Conservation (phyloP, 92 coral and sea anemone species). For the Meandrina meandrites region DNA sequence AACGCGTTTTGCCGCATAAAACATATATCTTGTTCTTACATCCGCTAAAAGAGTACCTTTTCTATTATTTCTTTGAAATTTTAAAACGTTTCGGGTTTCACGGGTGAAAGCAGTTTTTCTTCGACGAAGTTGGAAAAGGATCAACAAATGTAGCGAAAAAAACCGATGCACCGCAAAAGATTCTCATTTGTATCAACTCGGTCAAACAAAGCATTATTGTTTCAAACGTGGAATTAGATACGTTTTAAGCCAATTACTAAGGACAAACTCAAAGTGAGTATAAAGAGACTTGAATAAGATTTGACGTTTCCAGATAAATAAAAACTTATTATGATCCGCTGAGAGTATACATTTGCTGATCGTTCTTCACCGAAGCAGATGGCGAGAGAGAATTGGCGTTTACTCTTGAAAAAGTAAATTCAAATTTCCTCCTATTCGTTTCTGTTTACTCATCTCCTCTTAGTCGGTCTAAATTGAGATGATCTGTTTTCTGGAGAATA, state of each 20-base stretch:
- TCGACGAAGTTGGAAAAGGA: background rate
- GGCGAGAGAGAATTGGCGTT: conserved; percentile 38
- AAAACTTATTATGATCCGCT: conserved; percentile 22
- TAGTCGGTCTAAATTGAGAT: conserved; percentile 14
- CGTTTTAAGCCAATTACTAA: conserved; percentile 31
- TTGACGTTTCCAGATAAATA: conserved; percentile 43
- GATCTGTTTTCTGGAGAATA: conserved; percentile 21
- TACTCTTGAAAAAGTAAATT: conserved; percentile 46
- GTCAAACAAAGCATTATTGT: conserved; percentile 22
- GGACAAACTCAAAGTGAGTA: background rate
- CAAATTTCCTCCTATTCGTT: conserved; percentile 33
- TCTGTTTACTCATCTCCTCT: conserved; percentile 38
- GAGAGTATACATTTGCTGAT: conserved; percentile 20
- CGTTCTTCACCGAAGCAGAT: conserved; percentile 38
- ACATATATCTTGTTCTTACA: background rate
- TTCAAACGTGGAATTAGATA: conserved; percentile 15
- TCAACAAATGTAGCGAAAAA: background rate
- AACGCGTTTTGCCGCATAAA: conserved; percentile 41
- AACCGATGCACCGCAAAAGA: background rate
- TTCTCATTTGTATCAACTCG: conserved; percentile 30
- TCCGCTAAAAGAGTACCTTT: background rate
- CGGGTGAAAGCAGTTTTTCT: background rate
- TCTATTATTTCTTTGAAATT: background rate
- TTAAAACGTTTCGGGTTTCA: background rate
- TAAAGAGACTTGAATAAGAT: conserved; percentile 19